Percentiles rank a stretch among this genome's conserved stretches.
Evolutionary conservation across 2,797 vertebrate species (phyloP).

Genomic region (Paratrypauchen microcephalus): DNA sequence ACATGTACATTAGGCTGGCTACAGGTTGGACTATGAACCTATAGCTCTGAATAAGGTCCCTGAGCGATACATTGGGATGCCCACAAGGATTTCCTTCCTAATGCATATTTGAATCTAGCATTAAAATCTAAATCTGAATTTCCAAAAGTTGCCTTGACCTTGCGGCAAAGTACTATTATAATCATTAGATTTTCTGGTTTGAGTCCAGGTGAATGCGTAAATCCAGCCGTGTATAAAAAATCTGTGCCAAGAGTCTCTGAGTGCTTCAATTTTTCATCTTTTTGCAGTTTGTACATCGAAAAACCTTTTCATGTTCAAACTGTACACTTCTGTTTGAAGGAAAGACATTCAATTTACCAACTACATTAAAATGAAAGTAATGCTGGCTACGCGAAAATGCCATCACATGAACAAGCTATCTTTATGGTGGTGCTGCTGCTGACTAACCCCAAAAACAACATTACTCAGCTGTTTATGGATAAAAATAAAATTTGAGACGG

Average conservation of each 20-base stretch:
- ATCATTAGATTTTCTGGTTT: neutral
- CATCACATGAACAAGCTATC: constrained; percentile 10
- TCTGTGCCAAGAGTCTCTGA: neutral
- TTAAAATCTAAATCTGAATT: neutral
- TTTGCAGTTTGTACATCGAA: neutral
- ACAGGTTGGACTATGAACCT: neutral
- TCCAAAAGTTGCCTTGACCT: neutral
- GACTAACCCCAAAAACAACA: constrained; percentile 22
- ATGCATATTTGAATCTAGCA: neutral
- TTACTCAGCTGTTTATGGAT: constrained; percentile 12
- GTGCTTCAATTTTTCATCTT: neutral
- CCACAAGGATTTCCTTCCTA: neutral
- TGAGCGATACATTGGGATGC: neutral
- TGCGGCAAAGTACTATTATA: constrained; percentile 4
- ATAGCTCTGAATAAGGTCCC: neutral
- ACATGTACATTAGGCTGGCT: neutral
- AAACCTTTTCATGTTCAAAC: neutral
- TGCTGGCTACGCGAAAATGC: constrained; percentile 19
- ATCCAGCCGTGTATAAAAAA: neutral
- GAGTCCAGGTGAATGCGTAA: neutral
- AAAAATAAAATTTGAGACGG: constrained; percentile 5
- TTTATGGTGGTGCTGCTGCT: constrained; percentile 17
- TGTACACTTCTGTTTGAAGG: neutral
- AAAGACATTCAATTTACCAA: neutral
- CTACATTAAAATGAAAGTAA: constrained; percentile 2